Percentiles rank a stretch among this genome's conserved stretches.
phyloP scores from a whole-genome alignment of 1,140 invertebrate genomes.

The Lasaia peninsularis region DNA sequence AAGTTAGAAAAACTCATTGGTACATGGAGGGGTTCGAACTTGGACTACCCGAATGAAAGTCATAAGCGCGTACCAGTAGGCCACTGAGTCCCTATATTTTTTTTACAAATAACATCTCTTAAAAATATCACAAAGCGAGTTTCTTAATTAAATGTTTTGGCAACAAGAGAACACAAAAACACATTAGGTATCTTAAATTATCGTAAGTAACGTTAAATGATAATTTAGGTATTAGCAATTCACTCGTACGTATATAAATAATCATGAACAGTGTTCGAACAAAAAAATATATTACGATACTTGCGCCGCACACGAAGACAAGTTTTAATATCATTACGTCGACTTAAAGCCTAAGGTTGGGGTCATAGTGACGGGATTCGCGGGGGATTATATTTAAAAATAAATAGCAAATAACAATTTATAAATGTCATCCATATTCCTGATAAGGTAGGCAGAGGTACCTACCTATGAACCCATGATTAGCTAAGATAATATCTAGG shows the following conservation, averaged over 20 bases:
- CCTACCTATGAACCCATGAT: no score
- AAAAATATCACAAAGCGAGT: not conserved
- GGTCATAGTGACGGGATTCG: not conserved
- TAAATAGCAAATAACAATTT: no score
- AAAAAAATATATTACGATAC: slow-evolving; percentile 10
- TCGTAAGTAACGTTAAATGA: slow-evolving; percentile 12
- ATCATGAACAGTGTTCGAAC: slow-evolving; percentile 9
- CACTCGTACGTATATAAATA: slow-evolving; percentile 11
- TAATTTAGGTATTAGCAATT: slow-evolving; percentile 11
- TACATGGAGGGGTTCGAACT: no score
- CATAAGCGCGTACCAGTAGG: no score
- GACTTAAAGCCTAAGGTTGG: not conserved
- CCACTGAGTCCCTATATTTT: no score
- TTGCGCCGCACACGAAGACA: slow-evolving; percentile 11
- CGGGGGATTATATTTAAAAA: no score
- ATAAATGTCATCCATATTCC: no score
- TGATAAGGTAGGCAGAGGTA: no score
- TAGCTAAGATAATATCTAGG: no score
- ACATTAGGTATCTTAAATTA: slow-evolving; percentile 9
- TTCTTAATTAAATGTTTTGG: slow-evolving; percentile 3
- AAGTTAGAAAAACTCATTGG: no score
- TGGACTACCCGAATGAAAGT: no score
- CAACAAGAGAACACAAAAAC: not conserved
- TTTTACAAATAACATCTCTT: no score
- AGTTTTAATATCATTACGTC: slow-evolving; percentile 11